Conservation (phyloP, 1,140 invertebrate genomes). For the Acarapis woodi region DNA sequence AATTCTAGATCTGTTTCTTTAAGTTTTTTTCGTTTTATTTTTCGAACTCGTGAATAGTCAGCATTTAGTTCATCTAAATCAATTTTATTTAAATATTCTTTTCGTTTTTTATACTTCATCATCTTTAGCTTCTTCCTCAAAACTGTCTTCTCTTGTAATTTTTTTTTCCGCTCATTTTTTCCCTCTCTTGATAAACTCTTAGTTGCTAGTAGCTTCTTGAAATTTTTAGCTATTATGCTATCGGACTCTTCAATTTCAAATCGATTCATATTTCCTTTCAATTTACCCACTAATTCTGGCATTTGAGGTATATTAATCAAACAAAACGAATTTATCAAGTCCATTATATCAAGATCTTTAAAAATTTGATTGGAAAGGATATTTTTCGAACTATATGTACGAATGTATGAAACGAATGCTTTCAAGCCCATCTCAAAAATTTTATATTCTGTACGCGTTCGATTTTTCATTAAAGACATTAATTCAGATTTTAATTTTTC, state of each 20-base stretch:
- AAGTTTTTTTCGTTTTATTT: conserved; percentile 23
- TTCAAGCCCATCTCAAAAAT: conserved; percentile 52
- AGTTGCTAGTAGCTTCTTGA: conserved; percentile 29
- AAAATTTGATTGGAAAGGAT: conserved; percentile 5
- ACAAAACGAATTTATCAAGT: conserved; percentile 58
- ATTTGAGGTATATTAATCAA: conserved; percentile 66
- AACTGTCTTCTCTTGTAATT: conserved; percentile 3
- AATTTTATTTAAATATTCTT: not conserved
- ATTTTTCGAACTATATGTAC: conserved; percentile 34
- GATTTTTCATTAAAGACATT: conserved; percentile 4
- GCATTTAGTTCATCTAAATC: conserved; percentile 22
- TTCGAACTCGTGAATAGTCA: conserved; percentile 33
- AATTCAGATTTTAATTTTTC: conserved; percentile 18
- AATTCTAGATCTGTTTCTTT: conserved; percentile 21
- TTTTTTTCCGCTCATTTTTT: conserved; percentile 31
- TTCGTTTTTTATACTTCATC: conserved; percentile 5
- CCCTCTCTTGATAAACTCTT: not conserved
- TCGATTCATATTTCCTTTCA: conserved; percentile 31
- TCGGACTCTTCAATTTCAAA: conserved; percentile 36
- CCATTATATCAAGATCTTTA: conserved; percentile 50
- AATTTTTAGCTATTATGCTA: conserved; percentile 26
- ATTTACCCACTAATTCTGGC: conserved; percentile 56
- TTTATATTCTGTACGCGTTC: conserved; percentile 30
- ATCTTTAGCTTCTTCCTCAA: not conserved
- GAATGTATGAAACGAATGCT: conserved; percentile 83